These are phyloP conservation scores for Etheostoma cragini DNA, from an alignment of 2,113 vertebrate species.

Conservation along the genomic window DNA sequence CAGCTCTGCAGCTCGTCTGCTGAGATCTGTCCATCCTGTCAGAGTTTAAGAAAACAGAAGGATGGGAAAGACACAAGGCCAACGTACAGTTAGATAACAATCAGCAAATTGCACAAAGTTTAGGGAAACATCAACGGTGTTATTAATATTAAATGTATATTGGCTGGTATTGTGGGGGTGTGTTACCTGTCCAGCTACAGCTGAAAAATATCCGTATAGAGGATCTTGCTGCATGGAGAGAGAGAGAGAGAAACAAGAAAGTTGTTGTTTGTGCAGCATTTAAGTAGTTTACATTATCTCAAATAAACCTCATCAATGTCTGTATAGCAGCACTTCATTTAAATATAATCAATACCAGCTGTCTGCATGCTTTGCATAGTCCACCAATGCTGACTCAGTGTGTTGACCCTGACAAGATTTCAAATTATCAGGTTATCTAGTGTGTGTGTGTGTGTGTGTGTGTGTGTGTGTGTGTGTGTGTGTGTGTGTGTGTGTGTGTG, in stretches of 20 bases:
- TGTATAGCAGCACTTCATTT: neutral
- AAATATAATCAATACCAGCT: neutral
- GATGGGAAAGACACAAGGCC: neutral
- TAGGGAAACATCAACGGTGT: neutral
- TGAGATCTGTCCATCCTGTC: conserved; percentile 93
- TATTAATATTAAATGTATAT: no score
- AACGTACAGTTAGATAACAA: neutral
- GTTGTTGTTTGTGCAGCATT: neutral
- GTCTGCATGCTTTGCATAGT: neutral
- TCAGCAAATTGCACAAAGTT: neutral
- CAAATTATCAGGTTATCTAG: no score
- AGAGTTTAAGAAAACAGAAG: neutral
- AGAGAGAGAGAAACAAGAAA: neutral
- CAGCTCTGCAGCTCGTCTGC: conserved; percentile 93
- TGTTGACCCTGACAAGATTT: neutral
- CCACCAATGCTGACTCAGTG: conserved; percentile 1
- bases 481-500: neutral
- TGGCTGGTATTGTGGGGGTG: no score
- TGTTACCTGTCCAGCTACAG: conserved; percentile 82
- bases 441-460: no score
- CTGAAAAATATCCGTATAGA: conserved; percentile 79
- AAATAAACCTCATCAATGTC: neutral
- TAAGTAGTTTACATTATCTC: neutral
- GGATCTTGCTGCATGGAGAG: conserved; percentile 79
- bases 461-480: no score